These are phyloP conservation scores for Tauraco erythrolophus DNA, from an alignment of 2,113 vertebrate species.

Conservation along the genomic window DNA sequence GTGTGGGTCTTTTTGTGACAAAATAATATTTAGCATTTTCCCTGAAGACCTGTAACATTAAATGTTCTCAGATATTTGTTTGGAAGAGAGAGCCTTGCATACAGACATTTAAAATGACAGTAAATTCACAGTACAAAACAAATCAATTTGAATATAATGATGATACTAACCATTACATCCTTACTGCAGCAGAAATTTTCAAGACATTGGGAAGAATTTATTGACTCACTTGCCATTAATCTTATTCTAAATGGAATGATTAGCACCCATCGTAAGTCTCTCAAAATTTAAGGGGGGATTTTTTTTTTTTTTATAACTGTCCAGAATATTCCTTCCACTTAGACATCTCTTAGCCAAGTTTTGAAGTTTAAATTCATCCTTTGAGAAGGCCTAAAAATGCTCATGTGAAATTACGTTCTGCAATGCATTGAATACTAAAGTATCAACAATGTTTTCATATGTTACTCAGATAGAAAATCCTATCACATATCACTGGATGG, in stretches of 20 bases:
- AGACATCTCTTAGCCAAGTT: neutral
- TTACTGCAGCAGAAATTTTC: neutral
- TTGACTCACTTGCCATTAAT: neutral
- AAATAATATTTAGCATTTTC: neutral
- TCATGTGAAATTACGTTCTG: neutral
- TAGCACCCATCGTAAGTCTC: fast-evolving
- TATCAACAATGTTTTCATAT: neutral
- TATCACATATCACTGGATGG: neutral
- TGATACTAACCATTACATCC: neutral
- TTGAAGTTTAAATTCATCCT: neutral
- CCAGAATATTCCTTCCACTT: neutral
- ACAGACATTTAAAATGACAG: neutral
- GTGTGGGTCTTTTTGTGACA: neutral
- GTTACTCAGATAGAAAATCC: neutral
- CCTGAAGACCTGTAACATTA: neutral
- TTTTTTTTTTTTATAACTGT: neutral
- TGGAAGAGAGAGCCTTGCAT: neutral
- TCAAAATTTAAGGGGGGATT: neutral
- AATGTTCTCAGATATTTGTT: neutral
- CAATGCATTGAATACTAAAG: neutral
- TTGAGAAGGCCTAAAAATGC: neutral
- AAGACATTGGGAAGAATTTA: neutral
- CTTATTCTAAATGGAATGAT: neutral
- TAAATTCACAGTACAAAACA: neutral
- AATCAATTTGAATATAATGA: neutral